A percentile compares a stretch with the other conserved stretches of the same genome.
These are phyloP conservation scores for Ligdia adustata DNA, from an alignment of 2,888 invertebrate genomes.

Conservation along the genomic window DNA sequence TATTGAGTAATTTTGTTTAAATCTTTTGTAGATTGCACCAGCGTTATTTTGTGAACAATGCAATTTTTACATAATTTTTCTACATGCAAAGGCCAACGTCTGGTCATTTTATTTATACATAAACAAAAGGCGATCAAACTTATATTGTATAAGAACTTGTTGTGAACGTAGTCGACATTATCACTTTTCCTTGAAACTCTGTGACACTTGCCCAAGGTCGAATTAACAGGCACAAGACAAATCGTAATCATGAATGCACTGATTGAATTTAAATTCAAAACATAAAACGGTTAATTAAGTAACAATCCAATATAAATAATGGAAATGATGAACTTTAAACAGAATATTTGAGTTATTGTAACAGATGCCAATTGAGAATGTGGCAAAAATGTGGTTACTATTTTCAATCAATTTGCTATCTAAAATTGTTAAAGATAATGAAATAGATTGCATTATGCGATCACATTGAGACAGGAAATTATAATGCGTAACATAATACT, in stretches of 20 bases:
- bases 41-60: too few relatives aligned
- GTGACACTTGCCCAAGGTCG: constrained; percentile 31
- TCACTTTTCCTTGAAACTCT: constrained; percentile 30
- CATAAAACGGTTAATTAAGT: constrained; percentile 12
- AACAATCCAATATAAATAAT: constrained; percentile 10
- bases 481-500: constrained; percentile 14
- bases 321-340: constrained; percentile 3
- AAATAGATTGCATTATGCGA: constrained; percentile 3
- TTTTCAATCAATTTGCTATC: constrained; percentile 18
- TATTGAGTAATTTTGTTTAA: too few relatives aligned
- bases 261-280: constrained; percentile 15
- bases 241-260: constrained; percentile 30
- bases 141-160: constrained; percentile 21
- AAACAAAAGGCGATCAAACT: constrained; percentile 17
- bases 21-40: too few relatives aligned
- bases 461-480: constrained; percentile 11
- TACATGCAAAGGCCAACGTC: not conserved
- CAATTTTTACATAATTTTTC: too few relatives aligned
- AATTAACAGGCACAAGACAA: constrained; percentile 30
- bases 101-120: not conserved
- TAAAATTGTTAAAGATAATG: constrained; percentile 7
- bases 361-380: constrained; percentile 28
- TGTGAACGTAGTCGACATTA: constrained; percentile 22
- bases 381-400: constrained; percentile 13
- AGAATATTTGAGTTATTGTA: constrained; percentile 19